Evolutionary conservation across 2,113 vertebrate genomes (phyloP), one percentile per base, ranked within the genome.

Genomic region (Amazona vittata): DNA sequence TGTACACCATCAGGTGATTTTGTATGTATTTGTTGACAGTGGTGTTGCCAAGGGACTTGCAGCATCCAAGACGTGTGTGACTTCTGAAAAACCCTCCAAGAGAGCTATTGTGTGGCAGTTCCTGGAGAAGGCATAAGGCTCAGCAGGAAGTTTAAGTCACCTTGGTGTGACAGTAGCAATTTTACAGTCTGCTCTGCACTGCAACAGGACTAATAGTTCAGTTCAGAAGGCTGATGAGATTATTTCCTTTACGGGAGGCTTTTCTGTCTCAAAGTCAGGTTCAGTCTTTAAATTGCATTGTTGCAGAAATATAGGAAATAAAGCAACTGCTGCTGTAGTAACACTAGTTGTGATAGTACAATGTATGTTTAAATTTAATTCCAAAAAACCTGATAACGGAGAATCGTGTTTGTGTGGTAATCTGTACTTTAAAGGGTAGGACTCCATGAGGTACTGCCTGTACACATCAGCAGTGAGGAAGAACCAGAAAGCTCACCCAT

Each of bases 401-500:
- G 12, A 47, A n/a, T 64, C 11, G n/a, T 12, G 15, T 68, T 82
- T 64, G 52, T 43, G 25, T 81, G 44, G 16, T 62, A 69, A 74
- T 65, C 50, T 44, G 3, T 37, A 29, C 43, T 5, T 78, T 74
- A 62, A 77, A 83, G 22, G 10, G 37, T 33, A 44, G 43, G 46
- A 41, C 6, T 41, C 67, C 44, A 63, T 33, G 47, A 0, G 0
- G 26, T 70, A 63, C 21, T 4, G 7, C 13, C 44, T 5, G 2
- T 80, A 25, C 41, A 65, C 3, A 1, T 33, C 65, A 84, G 60
- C 10, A 82, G 14, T 29, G 57, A 82, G 49, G 46, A 91, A 79
- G 46, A 84, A 49, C 3, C n/a, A 75, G 15, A 35, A 80, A 76
- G 20, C 46, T 53, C 43, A 75, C 19, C 9, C 1, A 0, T 39